A percentile compares a stretch with the other conserved stretches of the same genome.
These are phyloP conservation scores for Sesia bembeciformis DNA, from an alignment of 2,888 invertebrate species.

Conservation along the genomic window DNA sequence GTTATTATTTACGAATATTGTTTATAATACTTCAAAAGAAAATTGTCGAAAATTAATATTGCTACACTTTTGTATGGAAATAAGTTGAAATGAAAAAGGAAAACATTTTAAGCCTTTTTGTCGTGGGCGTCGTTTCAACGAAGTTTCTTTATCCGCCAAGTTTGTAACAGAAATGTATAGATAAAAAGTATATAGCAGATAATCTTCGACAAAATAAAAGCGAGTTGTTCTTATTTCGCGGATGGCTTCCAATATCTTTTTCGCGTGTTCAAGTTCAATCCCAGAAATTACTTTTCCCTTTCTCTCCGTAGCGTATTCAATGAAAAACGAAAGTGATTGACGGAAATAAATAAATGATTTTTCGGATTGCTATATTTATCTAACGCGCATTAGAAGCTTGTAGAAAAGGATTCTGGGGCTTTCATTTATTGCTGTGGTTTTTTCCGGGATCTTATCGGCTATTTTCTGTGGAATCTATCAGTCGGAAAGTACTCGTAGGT, in stretches of 20 bases:
- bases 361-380: not conserved
- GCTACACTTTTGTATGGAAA: too few species aligned
- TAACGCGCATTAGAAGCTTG: not conserved
- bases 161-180: constrained; percentile 5
- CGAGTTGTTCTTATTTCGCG: constrained; percentile 38
- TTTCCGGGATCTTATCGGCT: too few species aligned
- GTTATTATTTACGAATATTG: too few species aligned
- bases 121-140: too few species aligned
- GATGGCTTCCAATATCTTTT: constrained; percentile 50
- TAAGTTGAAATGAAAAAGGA: too few species aligned
- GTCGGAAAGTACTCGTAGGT: too few species aligned
- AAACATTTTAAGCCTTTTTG: too few species aligned
- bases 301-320: constrained; percentile 38
- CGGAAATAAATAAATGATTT: constrained; percentile 29
- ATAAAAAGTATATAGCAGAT: constrained; percentile 13
- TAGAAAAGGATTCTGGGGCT: not conserved
- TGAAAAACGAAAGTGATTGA: constrained; percentile 42
- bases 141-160: constrained; percentile 14
- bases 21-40: too few species aligned
- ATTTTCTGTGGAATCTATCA: too few species aligned
- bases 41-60: too few species aligned
- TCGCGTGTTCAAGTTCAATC: constrained; percentile 51
- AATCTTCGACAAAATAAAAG: constrained; percentile 37
- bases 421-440: too few species aligned
- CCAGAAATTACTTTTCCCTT: constrained; percentile 45